These are phyloP conservation scores for Micromesistius poutassou DNA, from an alignment of 2,797 vertebrate species.

Conservation along the genomic window DNA sequence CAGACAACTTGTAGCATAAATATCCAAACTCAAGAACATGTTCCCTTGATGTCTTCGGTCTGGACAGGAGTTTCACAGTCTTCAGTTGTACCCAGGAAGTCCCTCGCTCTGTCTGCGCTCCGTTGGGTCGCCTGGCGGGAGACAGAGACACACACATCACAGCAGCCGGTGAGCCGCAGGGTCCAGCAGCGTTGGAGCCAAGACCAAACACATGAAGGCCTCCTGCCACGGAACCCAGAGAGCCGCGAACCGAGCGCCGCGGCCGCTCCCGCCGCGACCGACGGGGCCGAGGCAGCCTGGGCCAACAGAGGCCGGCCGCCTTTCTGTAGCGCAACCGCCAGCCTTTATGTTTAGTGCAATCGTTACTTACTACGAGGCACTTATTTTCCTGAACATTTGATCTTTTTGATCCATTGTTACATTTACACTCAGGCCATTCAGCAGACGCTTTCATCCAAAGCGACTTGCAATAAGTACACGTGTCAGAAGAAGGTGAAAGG, in stretches of 20 bases:
- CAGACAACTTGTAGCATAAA: conserved; percentile 13
- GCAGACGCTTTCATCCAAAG: no score
- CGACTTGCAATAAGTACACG: no score
- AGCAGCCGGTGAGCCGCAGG: background rate
- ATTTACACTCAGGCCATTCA: no score
- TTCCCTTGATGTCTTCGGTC: conserved; percentile 18
- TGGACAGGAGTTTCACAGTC: conserved; percentile 36
- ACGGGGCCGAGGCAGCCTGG: background rate
- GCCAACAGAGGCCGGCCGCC: no score
- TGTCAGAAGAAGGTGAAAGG: no score
- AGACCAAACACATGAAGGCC: background rate
- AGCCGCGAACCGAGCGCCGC: background rate
- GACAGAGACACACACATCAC: conserved; percentile 1
- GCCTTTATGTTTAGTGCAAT: background rate
- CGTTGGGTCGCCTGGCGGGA: conserved; percentile 25
- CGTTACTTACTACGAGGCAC: background rate
- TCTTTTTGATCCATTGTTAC: background rate
- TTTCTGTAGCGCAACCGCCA: background rate
- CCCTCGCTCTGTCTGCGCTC: conserved; percentile 15
- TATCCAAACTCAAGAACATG: conserved; percentile 5
- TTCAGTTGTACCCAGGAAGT: conserved; percentile 20
- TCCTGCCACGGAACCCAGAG: background rate
- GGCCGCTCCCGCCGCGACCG: background rate
- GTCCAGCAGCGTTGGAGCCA: background rate
- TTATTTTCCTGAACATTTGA: background rate